phyloP scores from a whole-genome alignment of 2,888 invertebrate species.

The Eupithecia pulchellata region DNA sequence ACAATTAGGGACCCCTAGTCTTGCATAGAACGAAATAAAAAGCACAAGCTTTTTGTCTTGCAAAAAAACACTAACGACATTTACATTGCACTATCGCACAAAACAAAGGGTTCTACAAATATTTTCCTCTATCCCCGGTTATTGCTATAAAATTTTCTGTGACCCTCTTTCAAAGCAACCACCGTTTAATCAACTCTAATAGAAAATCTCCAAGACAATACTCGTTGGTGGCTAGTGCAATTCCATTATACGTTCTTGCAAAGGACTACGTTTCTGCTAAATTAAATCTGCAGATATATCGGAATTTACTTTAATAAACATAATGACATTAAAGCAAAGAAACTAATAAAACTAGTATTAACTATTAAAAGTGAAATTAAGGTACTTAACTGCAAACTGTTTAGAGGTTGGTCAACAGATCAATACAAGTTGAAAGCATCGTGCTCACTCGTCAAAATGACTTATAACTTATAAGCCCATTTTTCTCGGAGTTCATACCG shows the following conservation, averaged over 20 bases:
- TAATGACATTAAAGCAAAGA: neutral
- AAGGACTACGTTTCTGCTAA: conserved; percentile 11
- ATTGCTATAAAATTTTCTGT: neutral
- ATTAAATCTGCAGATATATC: conserved; percentile 1
- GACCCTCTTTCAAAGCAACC: conserved; percentile 7
- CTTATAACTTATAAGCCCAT: too few relatives aligned
- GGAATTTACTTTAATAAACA: neutral
- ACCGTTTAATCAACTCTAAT: conserved; percentile 34
- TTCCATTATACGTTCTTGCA: conserved; percentile 28
- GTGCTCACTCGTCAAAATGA: too few relatives aligned
- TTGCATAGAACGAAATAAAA: neutral
- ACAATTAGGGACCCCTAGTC: too few relatives aligned
- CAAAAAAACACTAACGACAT: neutral
- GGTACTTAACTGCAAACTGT: neutral
- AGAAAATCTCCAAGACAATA: conserved; percentile 35
- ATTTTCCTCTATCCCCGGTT: neutral
- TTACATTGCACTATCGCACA: neutral
- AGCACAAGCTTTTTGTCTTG: conserved; percentile 2
- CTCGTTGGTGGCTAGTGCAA: conserved; percentile 19
- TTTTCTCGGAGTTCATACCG: too few relatives aligned
- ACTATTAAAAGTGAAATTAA: too few relatives aligned
- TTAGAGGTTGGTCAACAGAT: neutral
- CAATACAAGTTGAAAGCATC: too few relatives aligned
- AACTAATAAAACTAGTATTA: too few relatives aligned
- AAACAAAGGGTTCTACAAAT: neutral